Conservation (phyloP, 1,140 invertebrate genomes). For the Diploscapter pachys region DNA sequence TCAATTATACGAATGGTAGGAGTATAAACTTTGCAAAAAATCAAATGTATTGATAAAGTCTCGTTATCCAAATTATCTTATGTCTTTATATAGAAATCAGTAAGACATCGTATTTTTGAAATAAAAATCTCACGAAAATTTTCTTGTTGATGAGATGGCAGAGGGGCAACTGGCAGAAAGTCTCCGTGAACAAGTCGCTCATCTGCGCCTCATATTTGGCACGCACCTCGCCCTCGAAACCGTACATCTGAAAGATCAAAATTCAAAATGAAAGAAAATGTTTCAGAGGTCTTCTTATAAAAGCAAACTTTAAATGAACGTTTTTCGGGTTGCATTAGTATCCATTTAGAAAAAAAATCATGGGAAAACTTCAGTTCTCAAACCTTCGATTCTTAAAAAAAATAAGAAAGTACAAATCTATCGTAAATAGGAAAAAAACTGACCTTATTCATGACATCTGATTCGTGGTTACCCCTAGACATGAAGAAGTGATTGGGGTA, state of each 20-base stretch:
- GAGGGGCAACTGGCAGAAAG: conserved; percentile 94
- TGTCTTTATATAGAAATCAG: conserved; percentile 61
- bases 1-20: neutral
- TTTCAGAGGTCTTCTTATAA: too few species aligned
- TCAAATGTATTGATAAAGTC: too few species aligned
- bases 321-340: too few species aligned
- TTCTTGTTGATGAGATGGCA: conserved; percentile 88
- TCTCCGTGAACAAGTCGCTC: conserved; percentile 94
- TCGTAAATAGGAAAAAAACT: neutral
- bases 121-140: conserved; percentile 79
- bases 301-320: too few species aligned
- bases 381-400: too few species aligned
- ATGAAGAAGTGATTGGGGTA: conserved; percentile 97
- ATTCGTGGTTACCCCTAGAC: conserved; percentile 97
- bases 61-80: too few species aligned
- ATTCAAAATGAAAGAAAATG: neutral
- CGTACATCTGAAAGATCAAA: conserved; percentile 73
- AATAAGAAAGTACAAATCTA: neutral
- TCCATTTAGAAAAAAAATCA: too few species aligned
- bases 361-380: too few species aligned
- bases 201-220: conserved; percentile 86
- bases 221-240: conserved; percentile 95
- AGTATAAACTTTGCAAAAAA: too few species aligned
- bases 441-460: conserved; percentile 88
- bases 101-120: conserved; percentile 80